These are phyloP conservation scores for Eupithecia tripunctaria DNA, from an alignment of 2,888 invertebrate genomes.

Conservation along the genomic window DNA sequence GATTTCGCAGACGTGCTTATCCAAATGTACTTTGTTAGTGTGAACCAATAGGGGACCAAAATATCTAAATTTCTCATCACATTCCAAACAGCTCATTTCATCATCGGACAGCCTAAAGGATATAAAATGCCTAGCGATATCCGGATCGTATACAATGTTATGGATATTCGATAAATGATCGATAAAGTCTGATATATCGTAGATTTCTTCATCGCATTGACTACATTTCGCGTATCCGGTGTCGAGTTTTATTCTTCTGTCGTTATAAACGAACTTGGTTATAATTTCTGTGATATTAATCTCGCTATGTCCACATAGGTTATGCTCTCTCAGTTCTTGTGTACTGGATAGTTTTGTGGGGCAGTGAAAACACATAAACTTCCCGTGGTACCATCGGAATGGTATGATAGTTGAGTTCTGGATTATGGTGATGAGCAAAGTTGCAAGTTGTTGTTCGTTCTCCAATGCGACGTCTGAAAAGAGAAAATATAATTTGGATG, in stretches of 20 bases:
- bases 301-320: slow-evolving; percentile 50
- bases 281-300: slow-evolving; percentile 29
- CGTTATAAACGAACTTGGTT: slow-evolving; percentile 7
- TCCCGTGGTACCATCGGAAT: slow-evolving; percentile 54
- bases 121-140: slow-evolving; percentile 14
- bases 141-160: slow-evolving; percentile 8
- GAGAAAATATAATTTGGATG: slow-evolving; percentile 34
- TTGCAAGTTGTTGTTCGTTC: slow-evolving; percentile 41
- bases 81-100: slow-evolving; percentile 58
- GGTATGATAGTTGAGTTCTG: slow-evolving; percentile 55
- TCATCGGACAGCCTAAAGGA: slow-evolving; percentile 55
- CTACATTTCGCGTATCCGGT: slow-evolving; percentile 18
- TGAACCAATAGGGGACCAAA: slow-evolving; percentile 61
- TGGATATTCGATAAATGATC: slow-evolving; percentile 25
- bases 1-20: slow-evolving; percentile 55
- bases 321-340: slow-evolving; percentile 51
- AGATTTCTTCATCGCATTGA: slow-evolving; percentile 22
- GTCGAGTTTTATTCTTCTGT: slow-evolving; percentile 25
- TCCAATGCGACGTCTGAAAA: slow-evolving; percentile 38
- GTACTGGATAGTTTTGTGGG: slow-evolving; percentile 48
- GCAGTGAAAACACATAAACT: slow-evolving; percentile 59
- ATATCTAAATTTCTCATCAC: slow-evolving; percentile 58
- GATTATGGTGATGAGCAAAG: slow-evolving; percentile 50
- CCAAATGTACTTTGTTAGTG: slow-evolving; percentile 35
- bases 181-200: slow-evolving; percentile 25